Conservation (phyloP, 2,888 invertebrate species). For the Electrophaes corylata region DNA sequence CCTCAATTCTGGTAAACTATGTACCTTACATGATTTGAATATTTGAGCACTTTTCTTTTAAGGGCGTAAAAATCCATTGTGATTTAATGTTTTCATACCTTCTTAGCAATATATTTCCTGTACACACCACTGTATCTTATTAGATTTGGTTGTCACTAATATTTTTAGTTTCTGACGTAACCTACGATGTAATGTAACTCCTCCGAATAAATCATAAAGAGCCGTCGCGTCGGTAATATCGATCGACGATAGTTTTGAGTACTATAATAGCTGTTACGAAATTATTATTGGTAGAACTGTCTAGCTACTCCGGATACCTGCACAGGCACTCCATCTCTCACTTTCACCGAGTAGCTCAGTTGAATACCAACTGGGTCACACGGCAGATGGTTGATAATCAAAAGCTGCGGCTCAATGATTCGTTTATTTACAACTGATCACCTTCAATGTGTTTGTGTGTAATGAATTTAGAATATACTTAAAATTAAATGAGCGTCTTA, state of each 20-base stretch:
- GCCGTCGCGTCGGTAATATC: conserved; percentile 56
- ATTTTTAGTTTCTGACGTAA: conserved; percentile 51
- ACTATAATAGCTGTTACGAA: conserved; percentile 66
- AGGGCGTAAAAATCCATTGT: conserved; percentile 11
- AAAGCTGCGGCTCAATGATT: conserved; percentile 46
- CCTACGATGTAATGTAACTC: conserved; percentile 58
- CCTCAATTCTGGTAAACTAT: conserved; percentile 43
- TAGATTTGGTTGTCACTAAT: conserved; percentile 3
- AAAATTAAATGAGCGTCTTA: conserved; percentile 46
- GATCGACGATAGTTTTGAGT: conserved; percentile 55
- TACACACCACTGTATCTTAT: conserved; percentile 41
- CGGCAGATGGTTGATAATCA: conserved; percentile 54
- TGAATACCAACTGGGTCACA: conserved; percentile 62
- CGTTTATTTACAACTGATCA: conserved; percentile 41
- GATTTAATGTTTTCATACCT: background rate
- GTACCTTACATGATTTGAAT: conserved; percentile 51
- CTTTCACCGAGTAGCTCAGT: conserved; percentile 69
- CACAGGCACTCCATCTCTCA: conserved; percentile 61
- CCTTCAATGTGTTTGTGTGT: conserved; percentile 15
- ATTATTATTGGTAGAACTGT: conserved; percentile 54
- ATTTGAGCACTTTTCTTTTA: conserved; percentile 18
- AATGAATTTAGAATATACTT: conserved; percentile 37
- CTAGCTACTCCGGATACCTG: conserved; percentile 53
- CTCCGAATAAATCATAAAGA: conserved; percentile 50
- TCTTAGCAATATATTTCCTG: conserved; percentile 41